A percentile compares a stretch with the other conserved stretches of the same genome.
Conservation (phyloP, 1,140 invertebrate genomes). For the Mactra quadrangularis region DNA sequence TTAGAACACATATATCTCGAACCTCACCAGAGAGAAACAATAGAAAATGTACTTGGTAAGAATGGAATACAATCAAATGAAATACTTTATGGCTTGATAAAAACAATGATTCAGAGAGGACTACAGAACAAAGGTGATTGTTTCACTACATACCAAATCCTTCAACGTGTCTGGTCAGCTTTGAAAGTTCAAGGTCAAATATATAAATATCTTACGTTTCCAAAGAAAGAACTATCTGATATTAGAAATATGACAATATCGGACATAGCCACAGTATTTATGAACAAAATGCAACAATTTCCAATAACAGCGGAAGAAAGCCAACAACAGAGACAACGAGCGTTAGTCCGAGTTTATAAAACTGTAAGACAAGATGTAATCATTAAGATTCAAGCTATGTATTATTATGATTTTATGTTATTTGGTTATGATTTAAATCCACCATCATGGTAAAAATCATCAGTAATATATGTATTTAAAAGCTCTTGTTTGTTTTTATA, state of each 20-base stretch:
- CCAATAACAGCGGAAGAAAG: slow-evolving; percentile 22
- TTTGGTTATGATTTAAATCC: slow-evolving; percentile 10
- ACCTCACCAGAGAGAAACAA: background rate
- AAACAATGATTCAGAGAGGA: slow-evolving; percentile 1
- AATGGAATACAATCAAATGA: slow-evolving; percentile 8
- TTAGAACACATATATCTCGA: background rate
- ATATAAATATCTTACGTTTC: slow-evolving; percentile 2
- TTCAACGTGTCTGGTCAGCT: slow-evolving; percentile 18
- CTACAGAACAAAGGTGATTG: background rate
- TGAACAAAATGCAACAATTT: slow-evolving; percentile 1
- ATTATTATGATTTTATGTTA: slow-evolving; percentile 27
- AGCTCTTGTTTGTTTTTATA: no score
- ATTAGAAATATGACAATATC: background rate
- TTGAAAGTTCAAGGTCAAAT: slow-evolving; percentile 38
- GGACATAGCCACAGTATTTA: background rate
- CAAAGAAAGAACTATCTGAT: background rate
- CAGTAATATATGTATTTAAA: no score
- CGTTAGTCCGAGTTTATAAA: slow-evolving; percentile 8
- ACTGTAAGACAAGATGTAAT: background rate
- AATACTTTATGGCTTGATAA: slow-evolving; percentile 4
- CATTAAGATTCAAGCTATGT: slow-evolving; percentile 21
- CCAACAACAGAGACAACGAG: background rate
- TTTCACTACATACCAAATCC: slow-evolving; percentile 4
- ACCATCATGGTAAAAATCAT: background rate
- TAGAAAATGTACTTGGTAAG: background rate